phyloP scores from a whole-genome alignment of 2,888 invertebrate species.

The Diadromus collaris region DNA sequence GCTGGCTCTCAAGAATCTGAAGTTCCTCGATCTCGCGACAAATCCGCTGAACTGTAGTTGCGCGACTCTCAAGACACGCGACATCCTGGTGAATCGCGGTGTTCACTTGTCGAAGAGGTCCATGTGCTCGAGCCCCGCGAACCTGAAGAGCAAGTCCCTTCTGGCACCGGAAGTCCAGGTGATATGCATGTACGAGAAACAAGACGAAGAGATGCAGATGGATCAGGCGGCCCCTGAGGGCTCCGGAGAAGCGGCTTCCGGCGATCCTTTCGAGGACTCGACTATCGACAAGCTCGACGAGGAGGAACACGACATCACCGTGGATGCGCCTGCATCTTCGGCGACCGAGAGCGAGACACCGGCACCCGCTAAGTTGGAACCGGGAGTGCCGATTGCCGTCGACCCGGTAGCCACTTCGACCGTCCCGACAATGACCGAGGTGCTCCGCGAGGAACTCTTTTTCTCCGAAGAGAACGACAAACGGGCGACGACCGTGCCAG shows the following conservation, averaged over 20 bases:
- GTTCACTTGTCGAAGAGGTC: slow-evolving; percentile 79
- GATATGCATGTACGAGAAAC: slow-evolving; percentile 72
- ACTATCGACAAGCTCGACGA: slow-evolving; percentile 44
- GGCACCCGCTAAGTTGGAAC: slow-evolving; percentile 12
- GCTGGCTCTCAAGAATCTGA: slow-evolving; percentile 82
- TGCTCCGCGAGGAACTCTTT: slow-evolving; percentile 37
- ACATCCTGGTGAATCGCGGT: slow-evolving; percentile 81
- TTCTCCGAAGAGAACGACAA: slow-evolving; percentile 55
- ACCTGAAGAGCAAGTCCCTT: slow-evolving; percentile 82
- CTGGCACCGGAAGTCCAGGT: slow-evolving; percentile 81
- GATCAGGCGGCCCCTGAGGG: slow-evolving; percentile 82
- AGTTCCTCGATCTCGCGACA: slow-evolving; percentile 84
- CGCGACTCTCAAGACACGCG: slow-evolving; percentile 84
- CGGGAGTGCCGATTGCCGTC: background rate
- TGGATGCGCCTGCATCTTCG: slow-evolving; percentile 32
- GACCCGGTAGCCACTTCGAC: slow-evolving; percentile 6
- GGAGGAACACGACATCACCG: slow-evolving; percentile 18
- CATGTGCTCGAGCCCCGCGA: slow-evolving; percentile 82
- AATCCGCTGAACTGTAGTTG: slow-evolving; percentile 89
- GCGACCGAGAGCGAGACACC: slow-evolving; percentile 30
- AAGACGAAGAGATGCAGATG: slow-evolving; percentile 81
- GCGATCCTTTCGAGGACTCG: slow-evolving; percentile 57
- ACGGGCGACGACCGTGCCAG: slow-evolving; percentile 14
- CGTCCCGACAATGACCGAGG: slow-evolving; percentile 23
- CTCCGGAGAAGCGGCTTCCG: slow-evolving; percentile 76